A percentile compares a stretch with the other conserved stretches of the same genome.
Conservation (phyloP, 2,888 invertebrate species). For the Strigamia maritima region DNA sequence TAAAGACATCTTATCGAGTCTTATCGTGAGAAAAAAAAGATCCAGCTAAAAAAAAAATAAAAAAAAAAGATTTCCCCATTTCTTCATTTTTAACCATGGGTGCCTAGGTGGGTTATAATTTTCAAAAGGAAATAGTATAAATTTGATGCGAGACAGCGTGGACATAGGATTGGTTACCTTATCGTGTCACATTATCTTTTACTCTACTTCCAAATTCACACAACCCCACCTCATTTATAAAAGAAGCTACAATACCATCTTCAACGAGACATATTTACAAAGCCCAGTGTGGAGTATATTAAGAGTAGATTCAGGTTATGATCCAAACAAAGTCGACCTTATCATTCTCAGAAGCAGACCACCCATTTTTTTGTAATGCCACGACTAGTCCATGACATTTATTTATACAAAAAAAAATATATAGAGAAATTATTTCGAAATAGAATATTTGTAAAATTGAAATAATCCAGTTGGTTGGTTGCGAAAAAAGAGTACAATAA, state of each 20-base stretch:
- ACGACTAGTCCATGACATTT: constrained; percentile 14
- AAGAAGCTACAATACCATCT: constrained; percentile 2
- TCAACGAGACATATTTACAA: constrained; percentile 17
- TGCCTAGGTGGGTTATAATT: neutral
- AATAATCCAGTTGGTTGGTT: neutral
- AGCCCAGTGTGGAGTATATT: neutral
- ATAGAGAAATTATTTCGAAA: neutral
- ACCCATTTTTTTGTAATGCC: neutral
- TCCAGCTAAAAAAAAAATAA: neutral
- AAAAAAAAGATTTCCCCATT: too few relatives aligned
- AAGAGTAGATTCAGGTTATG: constrained; percentile 2
- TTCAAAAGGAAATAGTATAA: constrained; percentile 3
- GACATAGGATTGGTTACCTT: neutral
- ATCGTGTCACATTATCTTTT: constrained; percentile 7
- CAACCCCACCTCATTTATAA: neutral
- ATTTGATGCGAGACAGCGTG: constrained; percentile 10
- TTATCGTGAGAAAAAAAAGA: neutral
- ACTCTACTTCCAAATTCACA: neutral
- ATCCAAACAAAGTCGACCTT: constrained; percentile 25
- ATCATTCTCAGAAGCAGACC: neutral
- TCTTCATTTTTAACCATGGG: neutral
- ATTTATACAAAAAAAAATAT: neutral
- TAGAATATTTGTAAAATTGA: neutral
- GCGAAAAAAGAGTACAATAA: neutral
- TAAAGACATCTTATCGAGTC: neutral